Conservation (phyloP, 2,113 vertebrate genomes). For the Sorex fumeus region DNA sequence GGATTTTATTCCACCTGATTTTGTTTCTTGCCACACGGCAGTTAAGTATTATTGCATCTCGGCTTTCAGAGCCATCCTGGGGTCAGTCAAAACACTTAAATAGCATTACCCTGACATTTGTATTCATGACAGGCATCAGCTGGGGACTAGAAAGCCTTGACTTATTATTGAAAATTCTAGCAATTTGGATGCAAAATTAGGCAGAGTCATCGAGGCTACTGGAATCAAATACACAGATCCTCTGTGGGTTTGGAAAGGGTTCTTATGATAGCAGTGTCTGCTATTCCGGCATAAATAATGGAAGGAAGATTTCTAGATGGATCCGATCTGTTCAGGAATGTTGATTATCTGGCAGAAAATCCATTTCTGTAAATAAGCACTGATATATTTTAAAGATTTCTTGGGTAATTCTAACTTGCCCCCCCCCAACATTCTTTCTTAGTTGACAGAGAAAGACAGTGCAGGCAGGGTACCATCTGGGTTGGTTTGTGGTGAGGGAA, state of each 20-base stretch:
- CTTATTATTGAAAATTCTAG: slow-evolving; percentile 75
- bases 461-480: slow-evolving; percentile 72
- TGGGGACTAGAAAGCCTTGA: slow-evolving; percentile 64
- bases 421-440: neutral
- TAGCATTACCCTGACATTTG: slow-evolving; percentile 76
- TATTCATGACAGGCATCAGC: slow-evolving; percentile 60
- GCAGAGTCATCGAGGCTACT: slow-evolving; percentile 5
- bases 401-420: slow-evolving; percentile 14
- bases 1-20: slow-evolving; percentile 23
- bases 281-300: slow-evolving; percentile 18
- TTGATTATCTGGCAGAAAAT: slow-evolving; percentile 18
- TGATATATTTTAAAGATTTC: slow-evolving; percentile 27
- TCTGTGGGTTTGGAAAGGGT: slow-evolving; percentile 48
- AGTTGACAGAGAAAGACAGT: slow-evolving; percentile 35
- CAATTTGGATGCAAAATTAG: slow-evolving; percentile 70
- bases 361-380: neutral
- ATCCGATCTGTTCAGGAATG: neutral
- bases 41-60: slow-evolving; percentile 46
- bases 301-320: neutral
- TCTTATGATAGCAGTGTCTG: slow-evolving; percentile 53
- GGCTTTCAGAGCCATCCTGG: slow-evolving; percentile 61
- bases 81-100: slow-evolving; percentile 67
- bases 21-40: slow-evolving; percentile 46
- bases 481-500: neutral
- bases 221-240: slow-evolving; percentile 29